These are phyloP conservation scores for Pantala flavescens DNA, from an alignment of 1,140 invertebrate genomes.

Conservation along the genomic window DNA sequence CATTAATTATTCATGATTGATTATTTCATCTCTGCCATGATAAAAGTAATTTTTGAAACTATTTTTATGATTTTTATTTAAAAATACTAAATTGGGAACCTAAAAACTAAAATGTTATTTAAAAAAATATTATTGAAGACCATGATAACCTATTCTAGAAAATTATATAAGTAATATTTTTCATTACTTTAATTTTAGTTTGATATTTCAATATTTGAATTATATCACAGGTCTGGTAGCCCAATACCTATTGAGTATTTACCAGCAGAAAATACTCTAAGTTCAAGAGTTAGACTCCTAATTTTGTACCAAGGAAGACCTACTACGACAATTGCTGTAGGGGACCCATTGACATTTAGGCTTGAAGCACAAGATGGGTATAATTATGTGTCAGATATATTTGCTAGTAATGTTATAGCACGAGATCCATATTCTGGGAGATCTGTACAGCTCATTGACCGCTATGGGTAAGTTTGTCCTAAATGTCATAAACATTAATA, in stretches of 20 bases:
- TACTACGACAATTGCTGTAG: slow-evolving; percentile 88
- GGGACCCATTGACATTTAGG: slow-evolving; percentile 80
- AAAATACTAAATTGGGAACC: no score
- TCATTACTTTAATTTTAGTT: no score
- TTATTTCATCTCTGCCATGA: no score
- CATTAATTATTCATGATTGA: no score
- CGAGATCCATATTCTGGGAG: slow-evolving; percentile 83
- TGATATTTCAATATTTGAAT: no score
- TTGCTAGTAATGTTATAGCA: slow-evolving; percentile 86
- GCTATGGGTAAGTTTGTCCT: slow-evolving; percentile 57
- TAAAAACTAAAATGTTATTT: no score
- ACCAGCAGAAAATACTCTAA: slow-evolving; percentile 79
- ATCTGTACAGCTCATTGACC: slow-evolving; percentile 79
- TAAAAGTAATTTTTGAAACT: no score
- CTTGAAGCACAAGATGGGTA: slow-evolving; percentile 82
- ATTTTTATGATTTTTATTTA: no score
- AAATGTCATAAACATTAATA: slow-evolving; percentile 13
- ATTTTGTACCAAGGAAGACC: slow-evolving; percentile 81
- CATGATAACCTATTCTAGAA: no score
- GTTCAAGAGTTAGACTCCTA: slow-evolving; percentile 71
- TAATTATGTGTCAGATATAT: slow-evolving; percentile 79
- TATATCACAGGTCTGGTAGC: slow-evolving; percentile 58
- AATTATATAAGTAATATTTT: no score
- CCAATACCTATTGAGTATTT: slow-evolving; percentile 85
- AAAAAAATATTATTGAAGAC: not conserved